phyloP scores from a whole-genome alignment of 92 coral and sea anemone genomes.

The Hydrozoanthus gracilis region DNA sequence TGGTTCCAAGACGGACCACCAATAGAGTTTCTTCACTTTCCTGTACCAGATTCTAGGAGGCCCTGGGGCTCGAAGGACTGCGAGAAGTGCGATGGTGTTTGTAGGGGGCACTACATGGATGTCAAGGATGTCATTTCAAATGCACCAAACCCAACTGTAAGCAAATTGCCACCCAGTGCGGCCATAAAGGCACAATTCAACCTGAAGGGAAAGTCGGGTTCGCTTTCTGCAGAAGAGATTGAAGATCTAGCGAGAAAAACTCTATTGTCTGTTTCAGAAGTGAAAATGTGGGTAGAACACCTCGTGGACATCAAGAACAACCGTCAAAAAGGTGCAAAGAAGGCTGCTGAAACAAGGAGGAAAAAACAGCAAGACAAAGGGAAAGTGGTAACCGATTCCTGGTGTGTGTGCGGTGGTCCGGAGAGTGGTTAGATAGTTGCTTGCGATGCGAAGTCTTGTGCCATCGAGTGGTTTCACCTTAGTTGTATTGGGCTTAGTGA shows the following conservation, averaged over 20 bases:
- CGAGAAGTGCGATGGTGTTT: constrained; percentile 44
- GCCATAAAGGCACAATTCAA: constrained; percentile 23
- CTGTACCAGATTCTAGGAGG: constrained; percentile 44
- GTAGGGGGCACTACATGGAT: constrained; percentile 45
- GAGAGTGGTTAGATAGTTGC: constrained; percentile 60
- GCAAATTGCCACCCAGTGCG: constrained; percentile 28
- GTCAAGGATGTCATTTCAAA: constrained; percentile 26
- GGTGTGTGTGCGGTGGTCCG: constrained; percentile 70
- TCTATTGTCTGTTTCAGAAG: constrained; percentile 6
- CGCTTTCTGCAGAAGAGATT: constrained; percentile 24
- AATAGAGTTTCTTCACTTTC: constrained; percentile 41
- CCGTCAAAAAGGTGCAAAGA: constrained; percentile 38
- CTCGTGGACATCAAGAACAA: constrained; percentile 32
- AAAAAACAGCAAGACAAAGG: constrained; percentile 2
- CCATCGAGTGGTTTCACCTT: constrained; percentile 27
- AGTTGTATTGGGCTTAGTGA: constrained; percentile 10
- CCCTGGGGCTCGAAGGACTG: constrained; percentile 50
- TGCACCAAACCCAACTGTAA: constrained; percentile 37
- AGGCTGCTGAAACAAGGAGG: constrained; percentile 40
- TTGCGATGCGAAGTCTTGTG: constrained; percentile 36
- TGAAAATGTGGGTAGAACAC: constrained; percentile 17
- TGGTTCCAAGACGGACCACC: constrained; percentile 53
- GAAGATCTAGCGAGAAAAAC: constrained; percentile 10
- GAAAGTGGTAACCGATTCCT: constrained; percentile 49
- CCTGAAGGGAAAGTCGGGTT: constrained; percentile 26